Evolutionary conservation across 2,113 vertebrate species (phyloP), one percentile per base, ranked within the genome.

Genomic region (Podocnemis expansa): DNA sequence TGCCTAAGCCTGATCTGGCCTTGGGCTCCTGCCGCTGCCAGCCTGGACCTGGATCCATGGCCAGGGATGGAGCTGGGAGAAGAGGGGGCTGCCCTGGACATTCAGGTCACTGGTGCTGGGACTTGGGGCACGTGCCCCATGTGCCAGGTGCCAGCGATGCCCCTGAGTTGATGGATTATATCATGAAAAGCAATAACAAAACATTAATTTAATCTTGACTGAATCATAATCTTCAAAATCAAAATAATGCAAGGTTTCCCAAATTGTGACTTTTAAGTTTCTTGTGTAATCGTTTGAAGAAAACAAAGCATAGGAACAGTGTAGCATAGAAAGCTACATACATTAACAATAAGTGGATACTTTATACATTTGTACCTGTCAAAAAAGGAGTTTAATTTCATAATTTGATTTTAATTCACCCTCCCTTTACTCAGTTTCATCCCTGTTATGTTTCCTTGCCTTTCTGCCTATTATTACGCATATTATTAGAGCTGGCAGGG

Each of bases 401-500:
- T 82, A 56, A 85, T 87, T 70, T 84, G 76, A 94, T 91, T 81
- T 94, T 85, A 90, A 87, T n/a, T 89, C 93, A 4, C 22, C 16
- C 76, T 5, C 41, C 52, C 6, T 90, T 81, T 90, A 47, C 67
- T 80, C 58, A 9, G 43, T 84, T 86, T 88, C 85, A 27, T 80
- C 84, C 88, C 52, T 82, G 31, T 51, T 96, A 85, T 95, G 84
- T 70, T 94, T 88, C 94, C 79, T 93, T n/a, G 51, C 88, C 88
- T 97, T 85, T 94, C 89, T 95, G 76, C 70, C 86, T 85, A 1
- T 88, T 78, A 92, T 82, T 90, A 91, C 31, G 8, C 13, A n/a
- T 24, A 10, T 88, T 80, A 82, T 93, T 96, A 87, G 89, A 96
- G 89, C 90, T 97, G 97, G 96, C 96, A 97, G 93, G 95, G 94